Evolutionary conservation across 1,140 invertebrate genomes (phyloP), one percentile per base, ranked within the genome.

Genomic region (Calosoma granatense): DNA sequence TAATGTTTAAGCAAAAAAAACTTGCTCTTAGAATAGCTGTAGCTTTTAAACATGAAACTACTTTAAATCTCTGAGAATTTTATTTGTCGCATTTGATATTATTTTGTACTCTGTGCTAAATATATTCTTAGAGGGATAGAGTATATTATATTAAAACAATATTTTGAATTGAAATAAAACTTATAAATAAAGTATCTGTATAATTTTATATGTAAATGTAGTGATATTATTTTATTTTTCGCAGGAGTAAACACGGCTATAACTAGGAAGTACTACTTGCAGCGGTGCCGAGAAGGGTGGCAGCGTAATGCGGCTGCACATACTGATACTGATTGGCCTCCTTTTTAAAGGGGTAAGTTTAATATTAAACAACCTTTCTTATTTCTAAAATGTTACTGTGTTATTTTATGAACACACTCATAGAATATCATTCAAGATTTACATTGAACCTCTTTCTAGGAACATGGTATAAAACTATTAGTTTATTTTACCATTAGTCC

Each of bases 271-370:
- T 19, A 11, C 6, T 1, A 22, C 15, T 23, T 21, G 43, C 22
- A 41, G 55, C 26, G 22, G 47, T 56, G n/a, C 39, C 14, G 56
- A 53, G 41, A 53, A 55, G 41, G 41, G 3, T 47, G 15, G 41
- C 41, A 47, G 41, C 41, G 15, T 4, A 58, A 78, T 77, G 76
- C 75, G 74, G 70, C 72, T 77, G 67, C 64, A 67, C 63, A 67
- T 72, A 53, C 59, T 73, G 57, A 60, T 77, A 51, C 58, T 75
- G 60, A 69, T 69, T 64, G 73, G 75, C 72, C 72, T 78, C 64
- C 68, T 77, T 60, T 66, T 69, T 36, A 67, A 74, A 66, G 69
- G 70, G 74, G 76, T 78, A 61, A 77, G 76, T 76, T 47, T 57
- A n/a, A n/a, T n/a, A n/a, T n/a, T n/a, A n/a, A n/a, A n/a, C n/a